Conservation (phyloP, 2,888 invertebrate species). For the Ametastegia equiseti region DNA sequence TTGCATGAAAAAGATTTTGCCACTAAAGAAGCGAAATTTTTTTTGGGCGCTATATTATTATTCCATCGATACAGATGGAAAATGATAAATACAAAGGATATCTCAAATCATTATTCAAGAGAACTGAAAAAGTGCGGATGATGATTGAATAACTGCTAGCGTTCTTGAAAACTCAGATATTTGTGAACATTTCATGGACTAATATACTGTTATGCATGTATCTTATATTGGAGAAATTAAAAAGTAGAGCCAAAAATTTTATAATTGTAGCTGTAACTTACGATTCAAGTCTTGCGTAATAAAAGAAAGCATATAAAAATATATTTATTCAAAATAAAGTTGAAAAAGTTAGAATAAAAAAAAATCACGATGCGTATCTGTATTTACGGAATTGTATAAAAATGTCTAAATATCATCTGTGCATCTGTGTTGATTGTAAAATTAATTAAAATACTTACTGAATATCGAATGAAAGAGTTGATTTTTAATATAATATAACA, state of each 20-base stretch:
- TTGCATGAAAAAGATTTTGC: too few species aligned
- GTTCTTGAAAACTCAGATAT: too few species aligned
- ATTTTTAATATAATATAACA: constrained; percentile 2
- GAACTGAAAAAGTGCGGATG: too few species aligned
- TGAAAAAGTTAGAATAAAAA: neutral
- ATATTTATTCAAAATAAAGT: too few species aligned
- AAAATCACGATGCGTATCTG: neutral
- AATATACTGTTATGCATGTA: too few species aligned
- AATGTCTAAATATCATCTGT: neutral
- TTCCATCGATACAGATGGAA: too few species aligned
- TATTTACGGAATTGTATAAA: neutral
- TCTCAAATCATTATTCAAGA: too few species aligned
- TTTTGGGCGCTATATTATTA: too few species aligned
- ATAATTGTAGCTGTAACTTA: constrained; percentile 2
- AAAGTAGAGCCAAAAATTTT: neutral
- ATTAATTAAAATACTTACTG: neutral
- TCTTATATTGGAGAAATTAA: neutral
- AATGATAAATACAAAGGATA: too few species aligned
- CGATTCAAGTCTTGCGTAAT: neutral
- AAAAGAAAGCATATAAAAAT: neutral
- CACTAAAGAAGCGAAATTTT: too few species aligned
- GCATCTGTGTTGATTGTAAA: constrained; percentile 2
- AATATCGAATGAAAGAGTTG: neutral
- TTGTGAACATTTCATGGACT: too few species aligned
- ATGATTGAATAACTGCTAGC: too few species aligned